Evolutionary conservation across 1,140 invertebrate genomes (phyloP).

Genomic region (Tetraneura akinire): DNA sequence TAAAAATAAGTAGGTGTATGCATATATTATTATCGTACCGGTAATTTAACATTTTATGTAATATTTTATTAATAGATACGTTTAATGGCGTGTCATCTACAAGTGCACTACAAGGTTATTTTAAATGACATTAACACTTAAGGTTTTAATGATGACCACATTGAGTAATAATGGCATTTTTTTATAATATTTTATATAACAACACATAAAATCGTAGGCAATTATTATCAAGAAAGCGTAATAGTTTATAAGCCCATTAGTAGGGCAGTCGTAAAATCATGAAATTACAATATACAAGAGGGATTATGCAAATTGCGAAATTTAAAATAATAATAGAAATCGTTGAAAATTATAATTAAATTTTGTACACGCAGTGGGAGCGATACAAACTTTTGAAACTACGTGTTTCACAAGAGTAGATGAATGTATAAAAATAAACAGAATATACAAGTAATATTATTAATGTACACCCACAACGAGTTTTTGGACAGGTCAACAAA

Average conservation of each 20-base stretch:
- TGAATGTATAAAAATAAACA: neutral
- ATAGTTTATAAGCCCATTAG: neutral
- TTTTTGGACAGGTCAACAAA: neutral
- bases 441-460: neutral
- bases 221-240: neutral
- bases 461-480: too few relatives aligned
- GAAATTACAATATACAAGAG: too few relatives aligned
- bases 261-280: too few relatives aligned
- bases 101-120: neutral
- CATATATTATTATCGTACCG: neutral
- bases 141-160: neutral
- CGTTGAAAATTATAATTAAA: too few relatives aligned
- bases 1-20: too few relatives aligned
- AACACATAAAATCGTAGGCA: neutral
- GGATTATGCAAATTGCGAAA: too few relatives aligned
- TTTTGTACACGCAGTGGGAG: neutral
- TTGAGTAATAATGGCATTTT: neutral
- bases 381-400: neutral
- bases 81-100: too few relatives aligned
- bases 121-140: neutral
- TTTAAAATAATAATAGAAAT: neutral
- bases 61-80: too few relatives aligned
- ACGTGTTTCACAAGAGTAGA: neutral
- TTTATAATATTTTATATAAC: constrained; percentile 3
- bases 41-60: neutral